Base-by-base conservation (phyloP, 1,140 invertebrate genomes). In the Listronotus oregonensis region DNA sequence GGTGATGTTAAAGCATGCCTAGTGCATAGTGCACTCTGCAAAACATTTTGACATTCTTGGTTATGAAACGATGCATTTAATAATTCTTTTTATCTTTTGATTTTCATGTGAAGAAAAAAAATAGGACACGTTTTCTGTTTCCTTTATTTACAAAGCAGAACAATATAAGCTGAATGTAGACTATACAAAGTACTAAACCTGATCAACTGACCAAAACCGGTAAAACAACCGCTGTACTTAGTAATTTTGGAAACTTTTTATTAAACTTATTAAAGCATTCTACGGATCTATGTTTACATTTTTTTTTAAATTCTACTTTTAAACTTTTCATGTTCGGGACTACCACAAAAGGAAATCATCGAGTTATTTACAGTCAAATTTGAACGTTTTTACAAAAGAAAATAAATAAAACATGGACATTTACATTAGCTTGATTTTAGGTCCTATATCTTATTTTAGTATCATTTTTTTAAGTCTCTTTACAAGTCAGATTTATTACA, bases 141-240 rank as follows among this genome's bases (percentile, higher is more conserved):
- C 47, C 44, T 69, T 69, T 69, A 69, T 69, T 69, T 69, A 69
- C 67, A 69, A 69, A 69, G 67, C 67, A 49, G 67, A 69, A 69
- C 67, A 63, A 69, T 69, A 69, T 59, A 69, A 69, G 67, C 63
- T 69, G 62, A 50, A 66, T 66, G 67, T 69, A 65, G 21, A 56
- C 39, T 68, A 37, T 37, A 69, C 40, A 51, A 69, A 55, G 40
- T 55, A 68, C 67, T 65, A 56, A 57, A 62, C 6, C 18, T 62
- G 50, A 44, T 62, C 59, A 58, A 57, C 55, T 37, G 60, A 68
- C 40, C 52, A 52, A 62, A 59, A 56, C 14, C 18, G 18, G 55
- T 49, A 64, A 68, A 68, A 51, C 40, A 60, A 68, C 57, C 51
- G 61, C 15, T 34, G 27, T 64, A 50, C 32, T 31, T 43, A 50